A percentile compares a stretch with the other conserved stretches of the same genome.
Conservation (phyloP, 2,797 vertebrate genomes). For the Denticeps clupeoides region DNA sequence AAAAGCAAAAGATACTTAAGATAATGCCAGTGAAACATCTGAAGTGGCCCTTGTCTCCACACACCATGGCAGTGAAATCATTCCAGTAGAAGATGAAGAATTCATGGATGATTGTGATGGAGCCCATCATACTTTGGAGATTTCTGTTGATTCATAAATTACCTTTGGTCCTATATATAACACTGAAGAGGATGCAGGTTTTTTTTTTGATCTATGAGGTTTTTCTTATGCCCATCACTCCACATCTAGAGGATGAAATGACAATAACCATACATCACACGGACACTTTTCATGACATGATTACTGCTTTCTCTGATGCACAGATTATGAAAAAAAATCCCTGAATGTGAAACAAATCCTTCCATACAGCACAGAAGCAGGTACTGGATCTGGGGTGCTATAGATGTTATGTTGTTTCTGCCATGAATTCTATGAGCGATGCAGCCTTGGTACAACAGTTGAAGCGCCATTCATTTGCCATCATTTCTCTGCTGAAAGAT, state of each 20-base stretch:
- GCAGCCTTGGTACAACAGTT: constrained; percentile 15
- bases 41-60: no score
- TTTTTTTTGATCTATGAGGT: constrained; percentile 16
- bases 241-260: not conserved
- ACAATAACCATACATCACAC: constrained; percentile 12
- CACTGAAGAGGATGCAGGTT: constrained; percentile 12
- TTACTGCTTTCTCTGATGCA: constrained; percentile 14
- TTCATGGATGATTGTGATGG: no score
- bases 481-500: constrained; percentile 21
- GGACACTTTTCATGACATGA: constrained; percentile 16
- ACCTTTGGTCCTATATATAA: constrained; percentile 15
- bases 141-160: constrained; percentile 13
- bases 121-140: no score
- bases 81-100: no score
- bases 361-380: constrained; percentile 20
- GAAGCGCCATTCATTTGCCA: constrained; percentile 27
- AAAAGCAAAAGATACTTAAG: no score
- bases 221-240: constrained; percentile 4
- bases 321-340: constrained; percentile 7
- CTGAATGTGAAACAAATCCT: constrained; percentile 17
- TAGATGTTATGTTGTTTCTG: constrained; percentile 26
- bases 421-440: constrained; percentile 22
- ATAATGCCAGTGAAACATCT: no score
- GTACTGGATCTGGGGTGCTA: constrained; percentile 17
- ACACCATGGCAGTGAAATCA: no score